Conservation (phyloP, 2,797 vertebrate genomes). For the Paramormyrops hopkinsi region DNA sequence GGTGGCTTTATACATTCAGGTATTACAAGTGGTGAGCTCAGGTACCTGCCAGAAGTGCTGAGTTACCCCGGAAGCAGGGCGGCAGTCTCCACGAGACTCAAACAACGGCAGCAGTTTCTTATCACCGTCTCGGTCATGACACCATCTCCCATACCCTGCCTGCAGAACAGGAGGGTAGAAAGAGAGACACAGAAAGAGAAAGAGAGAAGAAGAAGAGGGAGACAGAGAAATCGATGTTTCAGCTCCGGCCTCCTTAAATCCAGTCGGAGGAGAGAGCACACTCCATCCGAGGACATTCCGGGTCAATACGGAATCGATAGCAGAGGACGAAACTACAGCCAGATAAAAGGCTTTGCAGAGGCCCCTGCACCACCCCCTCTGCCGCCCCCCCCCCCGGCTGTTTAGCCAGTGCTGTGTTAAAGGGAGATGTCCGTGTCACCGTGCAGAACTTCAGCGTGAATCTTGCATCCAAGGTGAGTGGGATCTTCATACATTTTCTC, state of each 20-base stretch:
- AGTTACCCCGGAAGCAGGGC: neutral
- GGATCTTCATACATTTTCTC: neutral
- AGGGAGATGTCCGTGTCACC: constrained; percentile 59
- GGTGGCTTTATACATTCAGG: neutral
- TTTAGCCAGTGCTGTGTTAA: constrained; percentile 64
- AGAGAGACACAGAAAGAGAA: constrained; percentile 34
- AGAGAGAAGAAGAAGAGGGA: constrained; percentile 28
- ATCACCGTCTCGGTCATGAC: constrained; percentile 36
- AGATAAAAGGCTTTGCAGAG: constrained; percentile 81
- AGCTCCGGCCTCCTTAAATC: constrained; percentile 60
- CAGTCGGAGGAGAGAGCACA: constrained; percentile 64
- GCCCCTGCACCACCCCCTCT: constrained; percentile 66
- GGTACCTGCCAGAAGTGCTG: neutral
- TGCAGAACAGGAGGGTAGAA: constrained; percentile 33
- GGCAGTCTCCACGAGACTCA: neutral
- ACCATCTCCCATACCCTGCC: constrained; percentile 68
- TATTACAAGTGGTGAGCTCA: neutral
- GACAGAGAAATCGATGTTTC: constrained; percentile 70
- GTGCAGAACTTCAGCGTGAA: neutral
- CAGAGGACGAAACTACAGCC: constrained; percentile 83
- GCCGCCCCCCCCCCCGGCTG: constrained; percentile 55
- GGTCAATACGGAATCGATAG: constrained; percentile 97
- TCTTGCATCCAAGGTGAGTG: neutral
- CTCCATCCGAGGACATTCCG: constrained; percentile 77
- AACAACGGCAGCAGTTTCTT: neutral